Evolutionary conservation across 2,888 invertebrate genomes (phyloP), one percentile per base, ranked within the genome.

Genomic region (Hirtodrosophila duncani): DNA sequence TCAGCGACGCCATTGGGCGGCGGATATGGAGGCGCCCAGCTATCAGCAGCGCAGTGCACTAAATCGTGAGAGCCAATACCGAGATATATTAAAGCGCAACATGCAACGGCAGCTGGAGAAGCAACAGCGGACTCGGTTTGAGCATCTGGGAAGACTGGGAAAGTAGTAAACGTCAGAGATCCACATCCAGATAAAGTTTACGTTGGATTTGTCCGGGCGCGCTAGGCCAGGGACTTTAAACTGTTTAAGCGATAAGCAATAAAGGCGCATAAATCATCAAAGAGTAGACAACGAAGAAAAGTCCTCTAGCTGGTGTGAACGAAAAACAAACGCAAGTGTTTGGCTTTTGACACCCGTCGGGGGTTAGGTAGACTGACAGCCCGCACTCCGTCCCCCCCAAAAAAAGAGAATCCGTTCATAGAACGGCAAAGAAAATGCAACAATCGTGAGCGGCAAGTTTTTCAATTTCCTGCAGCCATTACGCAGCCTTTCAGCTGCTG

Each of bases 381-480:
- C 6, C 16, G 5, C 3, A 14, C 5, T 10, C 3, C 21, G 9
- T 21, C 10, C 14, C 5, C 38, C 38, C 20, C 31, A 24, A 41
- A 13, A 17, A 36, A 26, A 29, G 41, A 23, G 42, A 39, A 58
- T 26, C 26, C 36, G 27, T 63, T 34, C 27, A 27, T 44, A 49
- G 43, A 53, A 44, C 38, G 42, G 31, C 10, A 18, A 41, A 52
- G 53, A 31, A 60, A 52, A 39, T 34, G 61, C 38, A 43, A 53
- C 50, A 64, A 43, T 30, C 31, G 20, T 20, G 33, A 43, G 49
- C 48, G 67, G 61, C 63, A 68, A 58, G 53, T 65, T 68, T 81
- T 79, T 78, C 81, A 81, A 81, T 81, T 77, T 77, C 81, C 79
- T 70, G 63, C 65, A 45, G 57, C 51, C 79, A 78, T 75, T 75